Conservation (phyloP, 1,140 invertebrate species). For the Ostrea edulis region DNA sequence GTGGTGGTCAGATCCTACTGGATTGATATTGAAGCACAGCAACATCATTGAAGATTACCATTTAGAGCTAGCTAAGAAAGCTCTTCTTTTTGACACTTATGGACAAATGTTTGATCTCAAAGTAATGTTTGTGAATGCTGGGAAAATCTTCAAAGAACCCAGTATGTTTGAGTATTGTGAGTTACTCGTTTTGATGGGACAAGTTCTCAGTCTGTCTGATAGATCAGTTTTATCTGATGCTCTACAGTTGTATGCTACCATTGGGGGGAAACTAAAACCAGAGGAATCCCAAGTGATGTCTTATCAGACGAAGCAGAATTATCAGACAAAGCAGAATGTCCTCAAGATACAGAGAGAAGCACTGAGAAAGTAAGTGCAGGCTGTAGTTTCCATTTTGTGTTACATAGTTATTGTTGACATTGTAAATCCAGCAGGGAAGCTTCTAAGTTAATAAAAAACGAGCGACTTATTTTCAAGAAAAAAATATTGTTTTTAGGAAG, state of each 20-base stretch:
- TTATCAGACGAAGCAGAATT: neutral
- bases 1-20: conserved; percentile 73
- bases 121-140: conserved; percentile 60
- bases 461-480: too few species aligned
- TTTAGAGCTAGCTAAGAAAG: conserved; percentile 63
- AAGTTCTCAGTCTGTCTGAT: conserved; percentile 56
- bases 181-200: conserved; percentile 63
- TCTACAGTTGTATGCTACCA: conserved; percentile 61
- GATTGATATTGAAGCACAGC: conserved; percentile 69
- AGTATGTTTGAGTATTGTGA: conserved; percentile 67
- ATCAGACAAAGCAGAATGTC: neutral
- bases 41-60: conserved; percentile 64
- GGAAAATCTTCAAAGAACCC: conserved; percentile 59
- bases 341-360: neutral
- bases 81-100: conserved; percentile 51
- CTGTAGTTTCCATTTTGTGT: too few species aligned
- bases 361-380: neutral
- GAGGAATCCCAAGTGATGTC: conserved; percentile 34
- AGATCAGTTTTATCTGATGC: conserved; percentile 59
- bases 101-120: conserved; percentile 49
- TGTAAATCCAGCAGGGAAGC: too few species aligned
- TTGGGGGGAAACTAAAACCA: conserved; percentile 60
- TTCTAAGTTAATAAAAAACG: too few species aligned
- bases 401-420: too few species aligned
- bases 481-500: too few species aligned